These are phyloP conservation scores for Prolemur simus DNA, from an alignment of 2,113 vertebrate species.

Conservation along the genomic window DNA sequence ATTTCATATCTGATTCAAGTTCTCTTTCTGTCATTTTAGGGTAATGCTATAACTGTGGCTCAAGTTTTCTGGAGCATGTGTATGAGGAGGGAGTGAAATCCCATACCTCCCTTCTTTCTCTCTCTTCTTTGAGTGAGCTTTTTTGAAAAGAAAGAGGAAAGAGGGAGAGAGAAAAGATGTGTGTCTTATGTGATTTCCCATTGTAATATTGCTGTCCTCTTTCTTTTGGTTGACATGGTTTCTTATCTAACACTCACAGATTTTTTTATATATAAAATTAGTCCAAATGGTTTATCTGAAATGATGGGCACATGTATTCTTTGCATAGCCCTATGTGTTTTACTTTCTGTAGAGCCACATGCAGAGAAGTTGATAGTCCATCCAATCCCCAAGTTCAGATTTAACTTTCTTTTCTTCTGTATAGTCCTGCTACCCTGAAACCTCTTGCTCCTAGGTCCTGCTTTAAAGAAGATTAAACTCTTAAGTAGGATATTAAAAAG, in stretches of 20 bases:
- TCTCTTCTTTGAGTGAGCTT: not conserved
- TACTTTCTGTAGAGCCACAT: not conserved
- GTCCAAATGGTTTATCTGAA: not conserved
- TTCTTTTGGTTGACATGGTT: not conserved
- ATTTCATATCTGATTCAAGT: not conserved
- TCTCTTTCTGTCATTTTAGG: not conserved
- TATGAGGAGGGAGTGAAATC: not conserved
- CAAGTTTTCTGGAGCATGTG: not conserved
- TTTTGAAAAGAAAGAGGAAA: not conserved
- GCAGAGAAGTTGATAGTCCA: not conserved
- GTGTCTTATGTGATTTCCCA: not conserved
- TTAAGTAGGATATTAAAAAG: not conserved
- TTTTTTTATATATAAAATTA: not conserved
- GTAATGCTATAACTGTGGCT: not conserved
- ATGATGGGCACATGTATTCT: not conserved
- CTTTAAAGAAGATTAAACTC: not conserved
- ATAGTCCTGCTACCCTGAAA: not conserved
- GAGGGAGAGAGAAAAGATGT: not conserved
- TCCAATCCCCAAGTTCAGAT: not conserved
- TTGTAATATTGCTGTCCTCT: not conserved
- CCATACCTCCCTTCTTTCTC: not conserved
- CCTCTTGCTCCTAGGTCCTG: not conserved
- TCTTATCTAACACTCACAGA: not conserved
- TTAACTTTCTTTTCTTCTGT: not conserved
- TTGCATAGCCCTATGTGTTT: not conserved